Conservation (phyloP, 2,888 invertebrate species). For the Auanema freiburgensis region DNA sequence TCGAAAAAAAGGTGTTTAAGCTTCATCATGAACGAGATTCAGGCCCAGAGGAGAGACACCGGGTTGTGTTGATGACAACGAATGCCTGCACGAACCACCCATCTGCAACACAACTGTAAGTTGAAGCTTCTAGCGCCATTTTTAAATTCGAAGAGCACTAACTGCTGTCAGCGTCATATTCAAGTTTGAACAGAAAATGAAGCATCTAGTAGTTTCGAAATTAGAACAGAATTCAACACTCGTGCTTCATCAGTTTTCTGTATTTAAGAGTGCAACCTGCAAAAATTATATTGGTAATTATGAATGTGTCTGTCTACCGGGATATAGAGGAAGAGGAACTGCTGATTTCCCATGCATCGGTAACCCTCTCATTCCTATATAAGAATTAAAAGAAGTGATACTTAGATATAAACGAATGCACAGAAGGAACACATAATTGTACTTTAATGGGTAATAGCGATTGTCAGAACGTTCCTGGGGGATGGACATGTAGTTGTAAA, state of each 20-base stretch:
- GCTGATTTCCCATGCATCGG: constrained; percentile 9
- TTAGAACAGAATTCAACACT: too few relatives aligned
- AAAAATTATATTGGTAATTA: constrained; percentile 8
- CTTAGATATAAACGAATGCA: too few relatives aligned
- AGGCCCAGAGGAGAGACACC: background rate
- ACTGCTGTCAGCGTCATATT: background rate
- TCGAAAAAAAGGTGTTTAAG: background rate
- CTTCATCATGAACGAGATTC: background rate
- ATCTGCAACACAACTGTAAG: background rate
- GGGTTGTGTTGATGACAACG: background rate
- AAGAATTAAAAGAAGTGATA: too few relatives aligned
- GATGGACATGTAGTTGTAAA: background rate
- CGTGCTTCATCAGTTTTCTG: too few relatives aligned
- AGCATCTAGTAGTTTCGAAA: background rate
- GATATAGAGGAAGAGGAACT: constrained; percentile 16
- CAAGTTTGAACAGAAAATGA: background rate
- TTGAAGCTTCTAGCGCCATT: background rate
- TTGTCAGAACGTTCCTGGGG: too few relatives aligned
- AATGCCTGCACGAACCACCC: background rate
- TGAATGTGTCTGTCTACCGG: constrained; percentile 10
- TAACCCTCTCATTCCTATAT: background rate
- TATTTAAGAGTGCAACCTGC: constrained; percentile 6
- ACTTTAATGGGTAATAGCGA: too few relatives aligned
- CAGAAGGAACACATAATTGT: too few relatives aligned
- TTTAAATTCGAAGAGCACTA: background rate